Evolutionary conservation across 2,888 invertebrate species (phyloP).

Genomic region (Lagria hirta): DNA sequence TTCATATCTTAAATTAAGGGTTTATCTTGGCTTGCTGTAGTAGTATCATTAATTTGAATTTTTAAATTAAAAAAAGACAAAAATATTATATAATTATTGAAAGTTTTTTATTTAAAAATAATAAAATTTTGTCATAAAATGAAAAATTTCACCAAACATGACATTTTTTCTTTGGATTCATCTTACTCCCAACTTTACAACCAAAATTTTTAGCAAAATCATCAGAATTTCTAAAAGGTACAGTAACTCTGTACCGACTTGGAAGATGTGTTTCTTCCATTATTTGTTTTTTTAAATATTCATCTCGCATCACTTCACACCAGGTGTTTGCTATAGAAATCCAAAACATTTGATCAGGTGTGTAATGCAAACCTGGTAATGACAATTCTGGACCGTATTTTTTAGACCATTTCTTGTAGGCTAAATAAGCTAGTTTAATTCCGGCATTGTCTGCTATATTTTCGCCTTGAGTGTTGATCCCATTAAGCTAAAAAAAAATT

Average conservation of each 20-base stretch:
- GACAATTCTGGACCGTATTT: constrained; percentile 12
- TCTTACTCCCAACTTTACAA: constrained; percentile 56
- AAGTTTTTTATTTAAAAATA: too few relatives aligned
- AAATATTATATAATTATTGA: too few relatives aligned
- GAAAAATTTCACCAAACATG: constrained; percentile 29
- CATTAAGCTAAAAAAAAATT: constrained; percentile 42
- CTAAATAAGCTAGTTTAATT: constrained; percentile 73
- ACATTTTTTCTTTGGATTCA: constrained; percentile 61
- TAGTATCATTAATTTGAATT: too few relatives aligned
- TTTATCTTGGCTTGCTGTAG: too few relatives aligned
- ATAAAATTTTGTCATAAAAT: too few relatives aligned
- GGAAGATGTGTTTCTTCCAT: constrained; percentile 53
- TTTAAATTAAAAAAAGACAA: too few relatives aligned
- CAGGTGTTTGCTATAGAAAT: constrained; percentile 57
- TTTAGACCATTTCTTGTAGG: constrained; percentile 21
- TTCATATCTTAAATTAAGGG: too few relatives aligned
- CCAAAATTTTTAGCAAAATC: constrained; percentile 60
- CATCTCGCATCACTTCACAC: constrained; percentile 46
- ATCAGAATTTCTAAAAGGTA: constrained; percentile 58
- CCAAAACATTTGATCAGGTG: constrained; percentile 55
- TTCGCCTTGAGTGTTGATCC: constrained; percentile 76
- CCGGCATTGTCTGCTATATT: constrained; percentile 94
- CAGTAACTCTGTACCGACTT: constrained; percentile 56
- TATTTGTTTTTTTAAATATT: constrained; percentile 29
- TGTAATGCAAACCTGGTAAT: constrained; percentile 27